Base-by-base conservation (phyloP, 2,888 invertebrate species). In the Perdita meconis region DNA sequence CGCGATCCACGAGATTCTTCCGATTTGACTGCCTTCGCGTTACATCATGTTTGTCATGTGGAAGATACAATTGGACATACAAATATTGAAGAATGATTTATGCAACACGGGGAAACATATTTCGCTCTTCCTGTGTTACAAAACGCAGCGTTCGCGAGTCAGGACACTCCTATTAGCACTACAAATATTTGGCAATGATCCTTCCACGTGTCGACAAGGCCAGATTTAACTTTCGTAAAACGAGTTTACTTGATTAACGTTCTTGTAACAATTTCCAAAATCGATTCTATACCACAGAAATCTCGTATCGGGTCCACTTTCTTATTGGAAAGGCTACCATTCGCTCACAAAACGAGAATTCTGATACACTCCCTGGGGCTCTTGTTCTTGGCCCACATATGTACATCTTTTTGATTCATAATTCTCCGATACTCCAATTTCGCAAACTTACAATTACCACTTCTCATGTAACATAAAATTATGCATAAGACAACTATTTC, bases 321-420 rank as follows among this genome's bases (percentile, higher is more conserved):
- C 88, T 83, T 86, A 85, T 77, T 79, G 76, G 82, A 80, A 67
- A 79, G 78, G 76, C 34, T 51, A 57, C 60, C 83, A 76, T 71
- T 80, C 74, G 71, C 82, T 80, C 69, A 75, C 68, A 63, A 75
- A 75, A 74, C 73, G 82, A 70, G 81, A 76, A 84, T 86, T 77
- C 82, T 89, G 90, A 90, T 90, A 90, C 82, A 90, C 87, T 89
- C 88, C 90, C 88, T 67, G 86, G 80, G 89, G 91, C 87, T 83
- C 87, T 83, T 83, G 83, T 84, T 81, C 77, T 67, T 83, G 90
- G 80, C 89, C 89, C 87, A 90, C 86, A 88, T 90, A 85, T 60
- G 74, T 63, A 71, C 67, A 66, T 53, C 61, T 34, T 57, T 71
- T 34, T 30, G 30, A 51, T 71, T 71, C 59, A 71, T 34, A 36